Conservation (phyloP, 2,888 invertebrate genomes). For the Drepanosiphum platanoidis region DNA sequence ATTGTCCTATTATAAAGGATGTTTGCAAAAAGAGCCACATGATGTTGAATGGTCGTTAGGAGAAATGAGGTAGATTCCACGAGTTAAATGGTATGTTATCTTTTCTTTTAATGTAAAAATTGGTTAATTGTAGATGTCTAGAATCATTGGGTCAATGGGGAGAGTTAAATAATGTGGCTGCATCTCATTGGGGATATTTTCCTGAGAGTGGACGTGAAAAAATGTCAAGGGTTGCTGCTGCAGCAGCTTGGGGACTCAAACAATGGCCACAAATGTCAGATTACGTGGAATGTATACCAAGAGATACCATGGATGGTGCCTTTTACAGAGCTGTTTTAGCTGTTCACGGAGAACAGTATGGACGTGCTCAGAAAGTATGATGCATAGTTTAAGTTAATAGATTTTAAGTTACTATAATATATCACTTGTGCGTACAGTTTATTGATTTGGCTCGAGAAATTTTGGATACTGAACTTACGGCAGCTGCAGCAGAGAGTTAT, state of each 20-base stretch:
- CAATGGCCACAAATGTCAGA: constrained; percentile 95
- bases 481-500: constrained; percentile 96
- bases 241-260: constrained; percentile 94
- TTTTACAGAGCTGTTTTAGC: constrained; percentile 94
- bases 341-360: constrained; percentile 82
- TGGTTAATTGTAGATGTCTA: constrained; percentile 70
- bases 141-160: constrained; percentile 98
- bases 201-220: constrained; percentile 72
- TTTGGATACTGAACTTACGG: constrained; percentile 94
- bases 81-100: neutral
- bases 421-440: constrained; percentile 69
- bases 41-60: constrained; percentile 88
- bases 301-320: constrained; percentile 93
- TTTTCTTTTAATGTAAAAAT: neutral
- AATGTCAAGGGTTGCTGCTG: constrained; percentile 91
- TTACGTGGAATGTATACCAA: constrained; percentile 88
- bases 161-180: constrained; percentile 82
- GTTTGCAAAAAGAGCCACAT: constrained; percentile 73
- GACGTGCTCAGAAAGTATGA: constrained; percentile 66
- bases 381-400: constrained; percentile 37
- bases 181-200: constrained; percentile 75
- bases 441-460: constrained; percentile 94
- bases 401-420: neutral
- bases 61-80: constrained; percentile 79
- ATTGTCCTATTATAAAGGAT: constrained; percentile 83